Evolutionary conservation across 2,888 invertebrate genomes (phyloP).

Genomic region (Cantharis lateralis): DNA sequence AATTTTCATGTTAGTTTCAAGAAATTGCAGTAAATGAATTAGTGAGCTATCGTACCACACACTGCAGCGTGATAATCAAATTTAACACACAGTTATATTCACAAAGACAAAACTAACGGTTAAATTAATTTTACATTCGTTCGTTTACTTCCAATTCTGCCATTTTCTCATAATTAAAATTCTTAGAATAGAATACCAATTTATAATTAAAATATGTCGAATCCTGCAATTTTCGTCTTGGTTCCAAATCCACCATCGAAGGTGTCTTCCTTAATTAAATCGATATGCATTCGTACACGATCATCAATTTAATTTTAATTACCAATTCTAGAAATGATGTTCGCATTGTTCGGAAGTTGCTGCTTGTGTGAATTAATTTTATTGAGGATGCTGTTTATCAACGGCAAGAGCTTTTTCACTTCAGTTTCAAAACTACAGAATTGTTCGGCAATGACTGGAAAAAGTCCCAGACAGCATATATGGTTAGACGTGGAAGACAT

Average conservation of each 20-base stretch:
- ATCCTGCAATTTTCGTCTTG: neutral
- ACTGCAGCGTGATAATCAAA: constrained; percentile 29
- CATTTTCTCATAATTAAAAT: neutral
- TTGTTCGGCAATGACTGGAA: no score
- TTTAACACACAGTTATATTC: constrained; percentile 27
- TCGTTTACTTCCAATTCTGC: constrained; percentile 11
- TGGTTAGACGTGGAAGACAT: no score
- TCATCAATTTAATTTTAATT: neutral
- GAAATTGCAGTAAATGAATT: constrained; percentile 22
- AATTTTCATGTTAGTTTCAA: constrained; percentile 17
- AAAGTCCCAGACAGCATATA: no score
- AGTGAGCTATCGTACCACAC: constrained; percentile 23
- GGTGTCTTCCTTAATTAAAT: neutral
- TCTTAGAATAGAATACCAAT: neutral
- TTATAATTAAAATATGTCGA: neutral
- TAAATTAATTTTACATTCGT: constrained; percentile 22
- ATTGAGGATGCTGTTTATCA: neutral
- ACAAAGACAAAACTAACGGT: constrained; percentile 31
- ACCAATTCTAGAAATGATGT: neutral
- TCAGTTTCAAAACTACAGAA: neutral
- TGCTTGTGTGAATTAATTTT: neutral
- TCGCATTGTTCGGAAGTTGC: neutral
- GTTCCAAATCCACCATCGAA: neutral
- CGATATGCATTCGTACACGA: neutral
- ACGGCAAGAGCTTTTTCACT: neutral